Evolutionary conservation across 1,140 invertebrate genomes (phyloP).

Genomic region (Helicoverpa armigera): DNA sequence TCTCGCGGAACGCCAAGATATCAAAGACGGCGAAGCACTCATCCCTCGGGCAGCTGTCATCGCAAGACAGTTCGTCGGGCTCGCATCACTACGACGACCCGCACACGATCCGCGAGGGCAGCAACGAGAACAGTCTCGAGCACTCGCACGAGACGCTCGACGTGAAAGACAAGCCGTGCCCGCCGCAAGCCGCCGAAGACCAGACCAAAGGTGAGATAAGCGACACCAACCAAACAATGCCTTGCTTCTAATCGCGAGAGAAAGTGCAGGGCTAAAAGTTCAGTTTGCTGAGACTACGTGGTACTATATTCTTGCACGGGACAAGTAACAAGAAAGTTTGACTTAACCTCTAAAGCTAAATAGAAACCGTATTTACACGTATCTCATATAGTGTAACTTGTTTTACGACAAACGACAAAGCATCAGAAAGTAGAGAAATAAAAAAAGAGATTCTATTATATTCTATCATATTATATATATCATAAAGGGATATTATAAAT

Average conservation of each 20-base stretch:
- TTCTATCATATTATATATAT: too few species aligned
- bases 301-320: background rate
- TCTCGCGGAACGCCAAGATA: constrained; percentile 93
- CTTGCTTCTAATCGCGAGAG: background rate
- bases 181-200: constrained; percentile 71
- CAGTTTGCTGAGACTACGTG: constrained; percentile 4
- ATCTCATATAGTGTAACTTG: too few species aligned
- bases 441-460: too few species aligned
- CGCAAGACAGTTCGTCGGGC: constrained; percentile 82
- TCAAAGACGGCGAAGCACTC: constrained; percentile 89
- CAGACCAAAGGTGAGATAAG: constrained; percentile 77
- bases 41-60: constrained; percentile 84
- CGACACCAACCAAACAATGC: constrained; percentile 34
- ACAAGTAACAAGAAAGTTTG: too few species aligned
- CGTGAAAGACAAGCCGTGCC: constrained; percentile 76
- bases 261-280: constrained; percentile 33
- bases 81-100: constrained; percentile 84
- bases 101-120: constrained; percentile 84
- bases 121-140: constrained; percentile 86
- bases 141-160: constrained; percentile 84
- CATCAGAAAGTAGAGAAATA: too few species aligned
- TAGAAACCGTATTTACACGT: too few species aligned
- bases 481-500: too few species aligned
- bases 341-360: too few species aligned
- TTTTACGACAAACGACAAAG: too few species aligned